Evolutionary conservation across 23 tunicate species (phyloP).

Genomic region (Halocynthia aurantium): DNA sequence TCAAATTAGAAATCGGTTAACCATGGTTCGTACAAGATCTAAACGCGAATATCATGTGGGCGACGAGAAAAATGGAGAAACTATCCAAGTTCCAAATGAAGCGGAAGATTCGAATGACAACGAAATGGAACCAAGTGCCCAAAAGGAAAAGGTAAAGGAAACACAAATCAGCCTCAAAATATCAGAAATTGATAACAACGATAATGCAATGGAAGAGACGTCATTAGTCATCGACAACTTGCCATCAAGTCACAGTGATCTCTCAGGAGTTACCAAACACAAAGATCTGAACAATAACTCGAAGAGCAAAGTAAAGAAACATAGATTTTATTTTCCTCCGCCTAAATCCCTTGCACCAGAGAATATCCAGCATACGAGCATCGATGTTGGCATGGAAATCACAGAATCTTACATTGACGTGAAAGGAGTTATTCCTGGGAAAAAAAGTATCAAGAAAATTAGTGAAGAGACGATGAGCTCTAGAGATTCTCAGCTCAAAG

Average conservation of each 20-base stretch:
- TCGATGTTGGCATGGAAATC: slow-evolving; percentile 33
- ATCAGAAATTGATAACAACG: background rate
- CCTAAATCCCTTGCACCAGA: background rate
- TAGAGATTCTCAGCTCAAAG: slow-evolving; percentile 20
- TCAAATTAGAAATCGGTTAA: no score
- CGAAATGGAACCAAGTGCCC: background rate
- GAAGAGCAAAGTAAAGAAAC: background rate
- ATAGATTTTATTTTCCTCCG: slow-evolving; percentile 9
- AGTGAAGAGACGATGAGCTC: background rate
- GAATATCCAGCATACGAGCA: slow-evolving; percentile 22
- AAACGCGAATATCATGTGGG: background rate
- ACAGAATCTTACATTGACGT: slow-evolving; percentile 33
- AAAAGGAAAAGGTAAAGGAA: no score
- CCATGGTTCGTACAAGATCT: no score
- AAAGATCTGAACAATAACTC: background rate
- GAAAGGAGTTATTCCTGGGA: background rate
- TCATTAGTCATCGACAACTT: background rate
- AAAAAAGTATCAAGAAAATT: background rate
- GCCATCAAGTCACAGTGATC: background rate
- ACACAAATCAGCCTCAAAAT: background rate
- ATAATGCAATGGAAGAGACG: background rate
- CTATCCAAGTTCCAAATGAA: background rate
- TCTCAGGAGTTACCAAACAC: background rate
- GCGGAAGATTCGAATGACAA: background rate
- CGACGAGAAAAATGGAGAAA: background rate